Conservation (phyloP, 1,140 invertebrate genomes). For the Cyphomyrmex costatus region DNA sequence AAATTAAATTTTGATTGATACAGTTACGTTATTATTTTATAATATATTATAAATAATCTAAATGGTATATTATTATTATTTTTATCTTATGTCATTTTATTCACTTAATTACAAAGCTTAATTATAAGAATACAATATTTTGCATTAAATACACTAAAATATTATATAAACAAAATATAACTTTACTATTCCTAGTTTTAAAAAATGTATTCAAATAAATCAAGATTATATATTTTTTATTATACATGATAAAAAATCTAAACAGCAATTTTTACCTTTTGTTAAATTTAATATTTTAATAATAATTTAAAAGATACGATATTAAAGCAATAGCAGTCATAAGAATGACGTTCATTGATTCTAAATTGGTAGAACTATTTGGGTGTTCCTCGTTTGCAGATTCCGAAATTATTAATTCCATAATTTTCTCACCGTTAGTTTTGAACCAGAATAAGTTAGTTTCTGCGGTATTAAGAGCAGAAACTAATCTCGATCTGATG, state of each 20-base stretch:
- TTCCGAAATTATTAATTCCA: neutral
- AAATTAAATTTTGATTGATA: too few relatives aligned
- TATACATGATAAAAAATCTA: neutral
- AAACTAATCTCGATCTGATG: neutral
- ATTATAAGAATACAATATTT: neutral
- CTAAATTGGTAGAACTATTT: neutral
- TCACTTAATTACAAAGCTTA: neutral
- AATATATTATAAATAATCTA: neutral
- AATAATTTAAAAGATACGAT: neutral
- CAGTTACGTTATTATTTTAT: too few relatives aligned
- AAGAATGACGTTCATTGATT: neutral
- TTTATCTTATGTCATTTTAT: neutral
- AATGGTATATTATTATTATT: neutral
- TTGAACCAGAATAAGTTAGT: slow-evolving; percentile 14
- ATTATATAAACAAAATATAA: slow-evolving; percentile 5
- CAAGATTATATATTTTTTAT: neutral
- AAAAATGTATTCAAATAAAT: neutral
- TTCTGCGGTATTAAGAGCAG: neutral
- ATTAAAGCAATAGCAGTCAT: slow-evolving; percentile 9
- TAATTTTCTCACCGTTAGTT: neutral
- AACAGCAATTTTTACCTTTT: neutral
- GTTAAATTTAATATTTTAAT: neutral
- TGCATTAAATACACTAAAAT: neutral
- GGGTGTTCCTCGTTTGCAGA: too few relatives aligned
- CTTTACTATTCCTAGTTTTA: neutral